Percentiles rank a stretch among this genome's conserved stretches.
These are phyloP conservation scores for Tenthredo notha DNA, from an alignment of 2,888 invertebrate genomes.

Conservation along the genomic window DNA sequence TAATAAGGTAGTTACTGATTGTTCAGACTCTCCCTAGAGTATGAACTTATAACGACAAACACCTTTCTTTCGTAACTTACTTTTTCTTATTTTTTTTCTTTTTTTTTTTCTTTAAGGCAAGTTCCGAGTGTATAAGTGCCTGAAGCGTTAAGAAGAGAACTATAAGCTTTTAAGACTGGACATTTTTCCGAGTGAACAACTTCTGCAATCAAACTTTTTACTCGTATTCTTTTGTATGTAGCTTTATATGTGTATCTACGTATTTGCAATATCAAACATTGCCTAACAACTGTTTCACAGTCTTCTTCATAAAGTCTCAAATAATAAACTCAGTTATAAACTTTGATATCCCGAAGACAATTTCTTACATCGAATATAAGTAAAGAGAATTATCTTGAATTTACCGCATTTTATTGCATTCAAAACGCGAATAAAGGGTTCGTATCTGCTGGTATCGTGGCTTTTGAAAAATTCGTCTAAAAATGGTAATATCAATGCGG, in stretches of 20 bases:
- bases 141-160: background rate
- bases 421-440: background rate
- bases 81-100: background rate
- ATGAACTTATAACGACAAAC: background rate
- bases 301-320: background rate
- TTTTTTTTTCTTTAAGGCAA: background rate
- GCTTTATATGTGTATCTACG: background rate
- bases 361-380: background rate
- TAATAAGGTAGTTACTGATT: slow-evolving; percentile 16
- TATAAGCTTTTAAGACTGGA: background rate
- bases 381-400: background rate
- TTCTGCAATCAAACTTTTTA: slow-evolving; percentile 16
- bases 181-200: slow-evolving; percentile 3
- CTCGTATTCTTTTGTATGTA: background rate
- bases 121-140: slow-evolving; percentile 1
- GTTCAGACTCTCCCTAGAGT: background rate
- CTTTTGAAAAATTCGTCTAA: background rate
- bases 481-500: background rate
- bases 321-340: background rate
- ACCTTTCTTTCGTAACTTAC: background rate
- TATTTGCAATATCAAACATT: background rate
- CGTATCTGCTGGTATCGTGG: background rate
- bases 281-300: background rate
- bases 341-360: background rate
- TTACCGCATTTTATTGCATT: background rate